These are phyloP conservation scores for Aleadryas rufinucha DNA, from an alignment of 2,113 vertebrate species.

Conservation along the genomic window DNA sequence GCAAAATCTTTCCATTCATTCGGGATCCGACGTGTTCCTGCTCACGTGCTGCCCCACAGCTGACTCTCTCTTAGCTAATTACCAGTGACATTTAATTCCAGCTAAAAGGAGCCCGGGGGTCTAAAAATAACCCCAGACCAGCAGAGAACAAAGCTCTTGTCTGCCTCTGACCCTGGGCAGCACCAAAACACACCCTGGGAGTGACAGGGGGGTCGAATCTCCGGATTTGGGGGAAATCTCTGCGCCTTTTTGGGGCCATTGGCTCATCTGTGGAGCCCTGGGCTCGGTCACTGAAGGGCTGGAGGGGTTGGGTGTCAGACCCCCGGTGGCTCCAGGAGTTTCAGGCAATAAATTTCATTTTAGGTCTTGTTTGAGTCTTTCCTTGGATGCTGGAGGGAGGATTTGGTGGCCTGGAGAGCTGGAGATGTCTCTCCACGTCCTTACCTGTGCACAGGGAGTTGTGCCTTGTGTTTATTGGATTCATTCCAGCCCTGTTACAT, in stretches of 20 bases:
- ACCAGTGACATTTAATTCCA: constrained; percentile 36
- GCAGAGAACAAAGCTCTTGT: background rate
- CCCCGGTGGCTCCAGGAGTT: fast-evolving
- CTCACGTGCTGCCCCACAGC: background rate
- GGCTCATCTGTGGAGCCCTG: too few species aligned
- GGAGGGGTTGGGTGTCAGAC: fast-evolving
- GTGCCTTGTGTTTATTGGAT: background rate
- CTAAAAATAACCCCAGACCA: constrained; percentile 48
- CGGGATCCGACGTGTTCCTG: background rate
- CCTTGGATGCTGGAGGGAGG: background rate
- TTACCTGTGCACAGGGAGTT: background rate
- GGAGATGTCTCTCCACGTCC: background rate
- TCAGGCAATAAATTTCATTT: background rate
- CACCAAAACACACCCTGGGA: background rate
- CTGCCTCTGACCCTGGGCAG: background rate
- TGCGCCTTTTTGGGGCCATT: background rate
- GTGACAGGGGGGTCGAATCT: background rate
- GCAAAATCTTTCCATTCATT: background rate
- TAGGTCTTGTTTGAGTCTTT: background rate
- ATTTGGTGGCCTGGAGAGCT: background rate
- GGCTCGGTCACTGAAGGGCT: fast-evolving
- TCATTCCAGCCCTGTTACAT: background rate
- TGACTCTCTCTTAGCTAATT: constrained; percentile 33
- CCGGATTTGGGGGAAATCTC: background rate
- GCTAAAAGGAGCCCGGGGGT: background rate